Evolutionary conservation across 2,113 vertebrate species (phyloP).

Genomic region (Chionis minor): DNA sequence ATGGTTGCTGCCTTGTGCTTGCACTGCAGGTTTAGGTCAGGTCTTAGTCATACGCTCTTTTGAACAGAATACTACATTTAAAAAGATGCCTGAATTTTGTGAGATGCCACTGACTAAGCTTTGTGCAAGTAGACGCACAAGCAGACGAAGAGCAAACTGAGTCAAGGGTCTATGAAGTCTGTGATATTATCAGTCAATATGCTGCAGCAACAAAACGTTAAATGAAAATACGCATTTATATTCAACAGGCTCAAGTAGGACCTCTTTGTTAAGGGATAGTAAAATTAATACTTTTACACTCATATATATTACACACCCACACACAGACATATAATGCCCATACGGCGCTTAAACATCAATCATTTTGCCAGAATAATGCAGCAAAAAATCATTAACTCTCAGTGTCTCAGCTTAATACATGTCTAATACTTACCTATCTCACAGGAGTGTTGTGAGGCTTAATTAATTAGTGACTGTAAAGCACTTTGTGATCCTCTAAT

Average conservation of each 20-base stretch:
- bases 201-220: conserved; percentile 11
- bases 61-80: conserved; percentile 1
- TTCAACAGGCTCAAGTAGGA: conserved; percentile 26
- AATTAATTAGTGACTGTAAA: conserved; percentile 71
- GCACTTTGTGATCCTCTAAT: conserved; percentile 65
- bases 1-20: not conserved
- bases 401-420: conserved; percentile 49
- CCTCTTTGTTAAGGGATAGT: conserved; percentile 42
- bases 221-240: conserved; percentile 22
- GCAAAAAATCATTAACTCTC: conserved; percentile 58
- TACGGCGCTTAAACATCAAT: conserved; percentile 6
- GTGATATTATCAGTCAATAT: not conserved
- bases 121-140: not conserved
- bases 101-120: conserved; percentile 8
- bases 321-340: conserved; percentile 19
- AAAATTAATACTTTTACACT: conserved; percentile 50
- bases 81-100: conserved; percentile 4
- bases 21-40: conserved; percentile 18
- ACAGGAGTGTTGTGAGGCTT: conserved; percentile 56
- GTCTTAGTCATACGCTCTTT: conserved; percentile 17
- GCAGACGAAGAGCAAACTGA: not conserved
- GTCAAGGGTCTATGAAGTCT: not conserved
- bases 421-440: conserved; percentile 64
- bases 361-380: conserved; percentile 57
- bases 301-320: conserved; percentile 41